These are phyloP conservation scores for Hirtodrosophila trivittata DNA, from an alignment of 2,888 invertebrate genomes.

Conservation along the genomic window DNA sequence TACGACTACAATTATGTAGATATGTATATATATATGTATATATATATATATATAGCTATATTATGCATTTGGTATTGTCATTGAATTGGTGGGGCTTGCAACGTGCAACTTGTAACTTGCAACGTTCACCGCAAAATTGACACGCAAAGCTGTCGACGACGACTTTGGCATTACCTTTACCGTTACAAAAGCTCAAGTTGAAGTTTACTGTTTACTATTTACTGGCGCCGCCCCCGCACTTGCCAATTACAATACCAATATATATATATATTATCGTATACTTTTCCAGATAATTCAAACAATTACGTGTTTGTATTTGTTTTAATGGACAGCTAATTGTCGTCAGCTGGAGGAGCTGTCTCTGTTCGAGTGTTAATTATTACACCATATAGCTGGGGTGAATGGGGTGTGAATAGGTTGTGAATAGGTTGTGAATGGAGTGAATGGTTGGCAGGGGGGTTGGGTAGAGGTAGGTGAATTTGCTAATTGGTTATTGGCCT, in stretches of 20 bases:
- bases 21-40: slow-evolving; percentile 4
- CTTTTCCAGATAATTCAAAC: slow-evolving; percentile 19
- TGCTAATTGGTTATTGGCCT: slow-evolving; percentile 3
- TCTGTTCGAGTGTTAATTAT: slow-evolving; percentile 49
- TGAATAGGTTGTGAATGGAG: neutral
- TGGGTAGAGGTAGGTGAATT: neutral
- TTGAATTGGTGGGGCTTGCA: slow-evolving; percentile 36
- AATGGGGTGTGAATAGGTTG: neutral
- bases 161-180: slow-evolving; percentile 53
- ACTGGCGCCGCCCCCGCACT: slow-evolving; percentile 16
- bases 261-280: neutral
- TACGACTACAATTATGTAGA: no score
- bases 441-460: neutral
- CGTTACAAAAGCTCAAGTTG: slow-evolving; percentile 57
- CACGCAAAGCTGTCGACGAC: slow-evolving; percentile 35
- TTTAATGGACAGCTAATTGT: slow-evolving; percentile 57
- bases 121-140: slow-evolving; percentile 15
- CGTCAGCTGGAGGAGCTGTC: slow-evolving; percentile 30
- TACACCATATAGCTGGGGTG: neutral
- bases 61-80: slow-evolving; percentile 58
- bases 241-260: neutral
- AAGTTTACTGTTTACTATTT: slow-evolving; percentile 48
- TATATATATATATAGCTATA: slow-evolving; percentile 6
- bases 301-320: slow-evolving; percentile 44
- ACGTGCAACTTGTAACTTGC: slow-evolving; percentile 13